Percentiles rank a stretch among this genome's conserved stretches.
Evolutionary conservation across 2,797 vertebrate genomes (phyloP).

Genomic region (Semaprochilodus insignis): DNA sequence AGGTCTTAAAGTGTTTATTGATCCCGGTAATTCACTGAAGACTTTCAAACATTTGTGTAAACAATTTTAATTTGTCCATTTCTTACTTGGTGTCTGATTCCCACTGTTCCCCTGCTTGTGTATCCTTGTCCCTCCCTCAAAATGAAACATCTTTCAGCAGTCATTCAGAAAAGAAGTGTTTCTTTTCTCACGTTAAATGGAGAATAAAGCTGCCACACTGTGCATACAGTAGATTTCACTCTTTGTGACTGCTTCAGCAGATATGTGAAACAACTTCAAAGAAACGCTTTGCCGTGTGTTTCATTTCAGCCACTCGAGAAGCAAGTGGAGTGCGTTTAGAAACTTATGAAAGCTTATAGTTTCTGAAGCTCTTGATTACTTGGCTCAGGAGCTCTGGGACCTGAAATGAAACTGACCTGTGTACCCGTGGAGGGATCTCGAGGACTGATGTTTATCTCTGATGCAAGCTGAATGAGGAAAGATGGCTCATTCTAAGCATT

Average conservation of each 20-base stretch:
- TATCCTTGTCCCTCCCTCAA: no score
- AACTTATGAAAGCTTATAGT: not conserved
- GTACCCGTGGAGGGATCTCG: not conserved
- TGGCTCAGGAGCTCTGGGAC: not conserved
- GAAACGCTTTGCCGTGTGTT: not conserved
- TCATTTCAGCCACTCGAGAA: not conserved
- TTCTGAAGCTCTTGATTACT: conserved; percentile 18
- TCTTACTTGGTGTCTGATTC: no score
- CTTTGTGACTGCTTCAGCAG: not conserved
- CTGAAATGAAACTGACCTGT: conserved; percentile 14
- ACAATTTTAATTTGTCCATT: no score
- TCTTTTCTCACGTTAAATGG: not conserved
- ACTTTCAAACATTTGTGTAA: no score
- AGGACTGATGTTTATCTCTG: not conserved
- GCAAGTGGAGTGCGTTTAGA: not conserved
- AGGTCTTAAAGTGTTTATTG: no score
- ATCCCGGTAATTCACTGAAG: no score
- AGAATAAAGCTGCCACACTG: not conserved
- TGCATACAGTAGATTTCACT: not conserved
- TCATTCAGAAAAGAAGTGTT: no score
- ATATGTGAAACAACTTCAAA: not conserved
- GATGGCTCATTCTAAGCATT: not conserved
- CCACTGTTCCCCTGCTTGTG: no score
- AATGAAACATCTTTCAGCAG: no score
- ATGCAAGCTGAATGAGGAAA: not conserved